phyloP scores from a whole-genome alignment of 2,113 vertebrate genomes.

The Agelaius phoeniceus region DNA sequence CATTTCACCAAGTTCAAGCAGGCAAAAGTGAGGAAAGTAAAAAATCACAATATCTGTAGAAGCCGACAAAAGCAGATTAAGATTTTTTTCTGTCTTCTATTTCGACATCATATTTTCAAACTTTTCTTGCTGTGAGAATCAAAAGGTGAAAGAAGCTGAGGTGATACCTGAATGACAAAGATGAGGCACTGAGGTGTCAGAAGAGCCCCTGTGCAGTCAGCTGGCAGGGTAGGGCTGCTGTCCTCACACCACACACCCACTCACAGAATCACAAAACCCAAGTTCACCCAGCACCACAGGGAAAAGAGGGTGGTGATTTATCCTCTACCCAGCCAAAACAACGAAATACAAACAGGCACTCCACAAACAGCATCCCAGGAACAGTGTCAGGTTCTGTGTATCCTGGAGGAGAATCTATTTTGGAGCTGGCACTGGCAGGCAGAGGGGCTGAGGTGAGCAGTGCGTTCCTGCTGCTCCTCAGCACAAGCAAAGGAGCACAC shows the following conservation, averaged over 20 bases:
- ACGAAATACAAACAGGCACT: not conserved
- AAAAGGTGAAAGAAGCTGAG: not conserved
- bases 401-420: not conserved
- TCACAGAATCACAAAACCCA: not conserved
- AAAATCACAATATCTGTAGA: not conserved
- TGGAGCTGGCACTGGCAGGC: not conserved
- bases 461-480: not conserved
- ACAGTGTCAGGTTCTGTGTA: not conserved
- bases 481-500: not conserved
- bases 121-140: not conserved
- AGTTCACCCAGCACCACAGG: not conserved
- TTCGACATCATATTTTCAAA: not conserved
- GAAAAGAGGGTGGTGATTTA: not conserved
- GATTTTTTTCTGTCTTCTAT: not conserved
- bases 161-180: not conserved
- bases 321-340: not conserved
- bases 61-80: not conserved
- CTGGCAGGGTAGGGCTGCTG: not conserved
- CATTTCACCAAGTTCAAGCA: not conserved
- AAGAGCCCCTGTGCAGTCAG: not conserved
- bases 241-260: not conserved
- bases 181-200: not conserved
- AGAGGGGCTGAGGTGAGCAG: not conserved
- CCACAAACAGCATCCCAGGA: not conserved
- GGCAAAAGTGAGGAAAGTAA: not conserved